Evolutionary conservation across 1,140 invertebrate genomes (phyloP), one percentile per base, ranked within the genome.

Genomic region (Phymorhynchus buccinoides): DNA sequence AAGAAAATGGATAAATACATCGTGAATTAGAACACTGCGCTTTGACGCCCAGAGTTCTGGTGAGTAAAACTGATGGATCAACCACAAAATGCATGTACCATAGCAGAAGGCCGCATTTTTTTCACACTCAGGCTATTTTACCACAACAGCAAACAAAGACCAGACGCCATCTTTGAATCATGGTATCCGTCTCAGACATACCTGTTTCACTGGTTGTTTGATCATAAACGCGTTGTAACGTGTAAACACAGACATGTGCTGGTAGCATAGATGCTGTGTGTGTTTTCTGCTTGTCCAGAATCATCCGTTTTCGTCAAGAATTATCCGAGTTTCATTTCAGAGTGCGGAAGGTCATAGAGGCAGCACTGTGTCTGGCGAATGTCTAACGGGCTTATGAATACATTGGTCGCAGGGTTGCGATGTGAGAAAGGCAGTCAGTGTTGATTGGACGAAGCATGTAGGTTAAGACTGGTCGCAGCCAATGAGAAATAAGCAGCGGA

Each of bases 311-410:
- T 32, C 18, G 9, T 30, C 41, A 71, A 56, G 18, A 71, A 73
- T 14, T 73, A 32, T 71, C 30, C 66, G 81, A 66, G 41, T 83
- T 83, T 83, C 81, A 83, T 83, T 83, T 56, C 66, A 37, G 41
- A 71, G 62, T 83, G 81, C 81, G 81, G 81, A 83, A 71, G 81
- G 81, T 83, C 81, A 83, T 83, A 39, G 22, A 71, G 62, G 62
- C 39, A 66, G 81, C 62, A 66, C 62, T 30, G 56, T 66, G 80
- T 68, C 81, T 68, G 66, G 27, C 22, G 41, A 44, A 32, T 44
- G 81, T 68, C 39, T 83, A 62, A 71, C 56, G 37, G 81, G 81
- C 81, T 83, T 66, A 41, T 83, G 62, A 44, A 68, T 71, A 83
- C 81, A 83, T 71, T 71, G 39, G 52, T 83, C 66, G 66, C 66